A percentile compares a stretch with the other conserved stretches of the same genome.
phyloP scores from a whole-genome alignment of 2,888 invertebrate species.

The Marasmarcha lunaedactyla region DNA sequence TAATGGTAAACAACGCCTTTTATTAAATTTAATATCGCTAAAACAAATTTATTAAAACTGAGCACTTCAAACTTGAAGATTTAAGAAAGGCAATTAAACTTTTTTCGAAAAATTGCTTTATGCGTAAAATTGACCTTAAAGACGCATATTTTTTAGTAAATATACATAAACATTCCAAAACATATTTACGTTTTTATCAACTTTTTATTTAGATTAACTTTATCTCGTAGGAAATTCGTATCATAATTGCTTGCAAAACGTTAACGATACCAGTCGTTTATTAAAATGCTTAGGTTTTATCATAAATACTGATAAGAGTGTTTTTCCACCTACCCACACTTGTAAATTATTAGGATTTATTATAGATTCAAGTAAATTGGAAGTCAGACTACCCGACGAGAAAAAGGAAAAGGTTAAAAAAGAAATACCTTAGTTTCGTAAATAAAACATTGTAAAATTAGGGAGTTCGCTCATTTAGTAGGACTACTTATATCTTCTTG shows the following conservation, averaged over 20 bases:
- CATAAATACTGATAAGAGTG: constrained; percentile 2
- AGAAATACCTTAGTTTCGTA: not conserved
- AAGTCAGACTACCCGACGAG: not conserved
- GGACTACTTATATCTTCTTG: constrained; percentile 1
- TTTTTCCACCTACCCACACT: not conserved
- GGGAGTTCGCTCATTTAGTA: constrained; percentile 4
- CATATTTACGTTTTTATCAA: constrained; percentile 5
- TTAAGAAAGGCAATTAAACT: constrained; percentile 3
- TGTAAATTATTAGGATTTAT: constrained; percentile 3
- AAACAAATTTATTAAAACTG: constrained; percentile 5
- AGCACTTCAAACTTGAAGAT: constrained; percentile 7
- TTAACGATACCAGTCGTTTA: not conserved
- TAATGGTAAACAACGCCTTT: constrained; percentile 5
- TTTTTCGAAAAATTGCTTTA: constrained; percentile 2
- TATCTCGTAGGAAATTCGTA: not conserved
- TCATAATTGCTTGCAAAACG: not conserved
- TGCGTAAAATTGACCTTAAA: constrained; percentile 5
- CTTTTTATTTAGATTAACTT: constrained; percentile 4
- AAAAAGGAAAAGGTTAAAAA: constrained; percentile 1
- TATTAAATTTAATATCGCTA: constrained; percentile 5
- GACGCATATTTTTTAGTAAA: not conserved
- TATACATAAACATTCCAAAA: constrained; percentile 2
- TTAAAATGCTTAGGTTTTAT: constrained; percentile 2
- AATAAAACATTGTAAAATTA: constrained; percentile 1
- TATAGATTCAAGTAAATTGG: constrained; percentile 3